These are phyloP conservation scores for Neosilurus hyrtlii DNA, from an alignment of 2,797 vertebrate species.

Conservation along the genomic window DNA sequence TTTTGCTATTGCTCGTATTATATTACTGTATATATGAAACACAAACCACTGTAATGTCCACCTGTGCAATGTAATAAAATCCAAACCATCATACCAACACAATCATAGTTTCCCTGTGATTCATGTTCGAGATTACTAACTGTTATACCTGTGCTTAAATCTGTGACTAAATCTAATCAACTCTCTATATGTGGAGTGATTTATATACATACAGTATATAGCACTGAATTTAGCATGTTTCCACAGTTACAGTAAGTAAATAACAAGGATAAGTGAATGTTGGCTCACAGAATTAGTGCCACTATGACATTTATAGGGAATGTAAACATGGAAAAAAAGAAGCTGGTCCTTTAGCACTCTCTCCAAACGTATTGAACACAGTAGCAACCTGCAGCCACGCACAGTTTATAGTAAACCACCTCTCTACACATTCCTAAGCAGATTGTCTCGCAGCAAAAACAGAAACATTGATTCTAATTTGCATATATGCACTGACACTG, in stretches of 20 bases:
- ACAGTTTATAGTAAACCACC: neutral
- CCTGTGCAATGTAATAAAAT: constrained; percentile 69
- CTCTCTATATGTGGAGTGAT: no score
- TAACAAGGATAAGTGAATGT: neutral
- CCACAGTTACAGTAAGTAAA: neutral
- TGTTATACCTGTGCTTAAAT: neutral
- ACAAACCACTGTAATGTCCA: constrained; percentile 64
- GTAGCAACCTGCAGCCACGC: neutral
- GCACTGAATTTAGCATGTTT: no score
- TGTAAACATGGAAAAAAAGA: neutral
- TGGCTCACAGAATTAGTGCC: neutral
- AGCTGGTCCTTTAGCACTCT: neutral
- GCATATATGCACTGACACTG: neutral
- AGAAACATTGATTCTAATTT: neutral
- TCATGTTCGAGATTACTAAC: neutral
- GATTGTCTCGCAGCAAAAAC: neutral
- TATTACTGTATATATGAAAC: constrained; percentile 59
- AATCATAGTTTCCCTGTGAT: neutral
- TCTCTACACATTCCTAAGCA: neutral
- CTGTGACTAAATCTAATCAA: neutral
- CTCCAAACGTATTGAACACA: neutral
- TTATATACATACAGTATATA: no score
- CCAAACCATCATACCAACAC: constrained; percentile 37
- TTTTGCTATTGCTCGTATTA: constrained; percentile 59
- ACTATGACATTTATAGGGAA: neutral